Base-by-base conservation (phyloP, 2,888 invertebrate species). In the Troides aeacus region DNA sequence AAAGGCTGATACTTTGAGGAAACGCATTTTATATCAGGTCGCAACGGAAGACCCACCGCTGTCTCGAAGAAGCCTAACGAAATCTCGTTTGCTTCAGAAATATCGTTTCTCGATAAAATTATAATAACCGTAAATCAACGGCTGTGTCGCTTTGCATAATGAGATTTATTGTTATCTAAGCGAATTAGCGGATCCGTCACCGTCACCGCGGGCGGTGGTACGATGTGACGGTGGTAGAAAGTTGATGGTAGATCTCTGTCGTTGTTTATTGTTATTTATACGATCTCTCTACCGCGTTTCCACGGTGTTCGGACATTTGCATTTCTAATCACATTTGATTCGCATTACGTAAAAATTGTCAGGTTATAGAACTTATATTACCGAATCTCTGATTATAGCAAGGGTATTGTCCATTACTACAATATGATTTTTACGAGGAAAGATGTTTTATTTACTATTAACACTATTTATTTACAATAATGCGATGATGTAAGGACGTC, bases 311-410 rank as follows among this genome's bases (percentile, higher is more conserved):
- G 64, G 77, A 79, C 76, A 76, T 81, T 77, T 76, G 79, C 80
- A 81, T 81, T 81, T 81, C 78, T 82, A 83, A 81, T 76, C 74
- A 75, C 76, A 64, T 69, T 76, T 76, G 79, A 80, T 79, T 76
- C 62, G 73, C 70, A 78, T 84, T 84, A 79, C 77, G 79, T 82
- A 82, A 83, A 81, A 78, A 75, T 30, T 74, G 72, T 76, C 76
- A 46, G 74, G 73, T 73, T 74, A 21, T 59, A 56, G 63, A 70
- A 76, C 71, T 73, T 74, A 73, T 74, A 74, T 74, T 75, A 78
- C 76, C 73, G 74, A 76, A 77, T 75, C 76, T 76, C 77, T 17
- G 60, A 8, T 62, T 65, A 73, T 74, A 74, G 74, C 71, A 72
- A n/a, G 56, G 58, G 56, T 61, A 30, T 12, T 58, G 46, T 65